A percentile compares a stretch with the other conserved stretches of the same genome.
phyloP scores from a whole-genome alignment of 2,888 invertebrate species.

The Hirtodrosophila cameraria region DNA sequence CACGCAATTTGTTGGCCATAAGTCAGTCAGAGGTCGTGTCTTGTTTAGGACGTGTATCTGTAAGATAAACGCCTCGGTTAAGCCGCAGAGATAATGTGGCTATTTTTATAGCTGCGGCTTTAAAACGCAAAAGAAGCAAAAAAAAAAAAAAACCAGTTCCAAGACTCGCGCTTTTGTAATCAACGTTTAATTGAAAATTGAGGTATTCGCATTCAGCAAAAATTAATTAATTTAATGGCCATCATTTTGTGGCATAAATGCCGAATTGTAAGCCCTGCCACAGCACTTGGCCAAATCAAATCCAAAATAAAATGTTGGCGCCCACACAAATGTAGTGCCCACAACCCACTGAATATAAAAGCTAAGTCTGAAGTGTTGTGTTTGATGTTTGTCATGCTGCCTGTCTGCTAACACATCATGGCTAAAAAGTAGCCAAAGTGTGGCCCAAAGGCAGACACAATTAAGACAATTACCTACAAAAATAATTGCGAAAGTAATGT shows the following conservation, averaged over 20 bases:
- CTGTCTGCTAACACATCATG: slow-evolving; percentile 13
- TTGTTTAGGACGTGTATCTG: slow-evolving; percentile 44
- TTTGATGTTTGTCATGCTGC: slow-evolving; percentile 6
- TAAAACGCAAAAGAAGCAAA: background rate
- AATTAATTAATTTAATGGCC: slow-evolving; percentile 75
- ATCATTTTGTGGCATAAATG: slow-evolving; percentile 54
- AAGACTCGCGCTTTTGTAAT: slow-evolving; percentile 38
- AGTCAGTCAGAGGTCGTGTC: slow-evolving; percentile 58
- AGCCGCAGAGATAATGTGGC: slow-evolving; percentile 18
- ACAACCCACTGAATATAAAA: slow-evolving; percentile 1
- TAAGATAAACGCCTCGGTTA: slow-evolving; percentile 22
- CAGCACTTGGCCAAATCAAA: slow-evolving; percentile 29
- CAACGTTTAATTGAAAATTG: slow-evolving; percentile 67
- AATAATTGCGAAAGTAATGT: slow-evolving; percentile 30
- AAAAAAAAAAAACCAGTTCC: slow-evolving; percentile 45
- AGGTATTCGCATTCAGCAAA: slow-evolving; percentile 34
- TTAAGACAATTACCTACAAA: slow-evolving; percentile 49
- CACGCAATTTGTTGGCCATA: slow-evolving; percentile 68
- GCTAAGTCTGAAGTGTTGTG: too few species aligned
- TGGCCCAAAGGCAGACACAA: slow-evolving; percentile 21
- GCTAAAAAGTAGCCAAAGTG: slow-evolving; percentile 43
- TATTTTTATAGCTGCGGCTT: slow-evolving; percentile 27
- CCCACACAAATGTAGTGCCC: slow-evolving; percentile 13
- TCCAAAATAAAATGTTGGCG: background rate
- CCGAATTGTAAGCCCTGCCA: slow-evolving; percentile 10